A percentile compares a stretch with the other conserved stretches of the same genome.
phyloP scores from a whole-genome alignment of 2,113 vertebrate species.

The Cygnus atratus region DNA sequence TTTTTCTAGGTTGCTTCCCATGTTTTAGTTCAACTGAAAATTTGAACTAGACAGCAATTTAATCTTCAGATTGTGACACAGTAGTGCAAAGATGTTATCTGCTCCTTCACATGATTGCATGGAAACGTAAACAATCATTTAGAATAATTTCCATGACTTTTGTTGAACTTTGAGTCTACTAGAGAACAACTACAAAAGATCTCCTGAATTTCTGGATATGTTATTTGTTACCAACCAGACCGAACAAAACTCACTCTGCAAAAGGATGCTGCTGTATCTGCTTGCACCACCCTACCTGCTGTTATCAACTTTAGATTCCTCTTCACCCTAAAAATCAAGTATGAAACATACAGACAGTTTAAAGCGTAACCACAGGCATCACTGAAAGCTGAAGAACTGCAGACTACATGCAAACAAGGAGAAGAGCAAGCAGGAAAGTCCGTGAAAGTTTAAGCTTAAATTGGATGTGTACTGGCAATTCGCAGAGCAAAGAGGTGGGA shows the following conservation, averaged over 20 bases:
- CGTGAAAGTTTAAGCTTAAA: background rate
- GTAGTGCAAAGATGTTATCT: background rate
- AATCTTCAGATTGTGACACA: background rate
- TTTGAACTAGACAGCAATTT: background rate
- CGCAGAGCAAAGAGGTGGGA: background rate
- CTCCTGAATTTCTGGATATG: background rate
- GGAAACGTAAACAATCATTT: background rate
- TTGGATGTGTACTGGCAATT: background rate
- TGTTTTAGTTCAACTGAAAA: background rate
- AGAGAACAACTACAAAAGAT: background rate
- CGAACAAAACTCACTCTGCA: background rate
- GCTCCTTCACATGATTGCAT: background rate
- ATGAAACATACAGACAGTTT: accelerated
- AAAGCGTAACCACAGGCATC: background rate
- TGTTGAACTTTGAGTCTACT: background rate
- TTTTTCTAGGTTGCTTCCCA: background rate
- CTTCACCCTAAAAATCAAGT: background rate
- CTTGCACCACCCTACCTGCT: background rate
- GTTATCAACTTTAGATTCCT: background rate
- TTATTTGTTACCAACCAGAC: background rate
- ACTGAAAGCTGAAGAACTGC: background rate
- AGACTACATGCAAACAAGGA: background rate
- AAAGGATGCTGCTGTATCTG: background rate
- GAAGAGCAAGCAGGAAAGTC: background rate
- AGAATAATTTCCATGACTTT: background rate